phyloP scores from a whole-genome alignment of 2,888 invertebrate species.

The Hypselothyrea guttata region DNA sequence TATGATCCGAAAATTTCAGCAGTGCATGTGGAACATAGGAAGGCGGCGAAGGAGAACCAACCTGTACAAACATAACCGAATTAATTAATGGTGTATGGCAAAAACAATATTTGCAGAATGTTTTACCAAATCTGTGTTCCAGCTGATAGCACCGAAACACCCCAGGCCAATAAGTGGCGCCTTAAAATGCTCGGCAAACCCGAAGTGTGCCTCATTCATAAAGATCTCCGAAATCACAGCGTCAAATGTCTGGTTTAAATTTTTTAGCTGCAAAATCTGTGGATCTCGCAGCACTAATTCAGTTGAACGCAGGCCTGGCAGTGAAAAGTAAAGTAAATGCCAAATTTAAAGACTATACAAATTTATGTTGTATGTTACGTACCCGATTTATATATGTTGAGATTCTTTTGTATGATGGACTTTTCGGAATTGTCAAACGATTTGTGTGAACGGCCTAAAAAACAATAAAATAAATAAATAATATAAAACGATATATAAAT shows the following conservation, averaged over 20 bases:
- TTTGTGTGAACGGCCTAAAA: constrained; percentile 31
- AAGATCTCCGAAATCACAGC: constrained; percentile 80
- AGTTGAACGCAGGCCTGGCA: constrained; percentile 53
- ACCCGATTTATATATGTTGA: constrained; percentile 67
- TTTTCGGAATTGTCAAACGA: constrained; percentile 36
- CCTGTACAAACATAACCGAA: constrained; percentile 22
- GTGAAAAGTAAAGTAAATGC: no score
- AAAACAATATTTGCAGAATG: no score
- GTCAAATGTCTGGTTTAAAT: constrained; percentile 81
- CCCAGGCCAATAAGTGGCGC: constrained; percentile 68
- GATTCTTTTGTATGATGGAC: constrained; percentile 46
- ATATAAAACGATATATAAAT: no score
- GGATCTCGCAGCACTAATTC: constrained; percentile 60
- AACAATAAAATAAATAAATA: background rate
- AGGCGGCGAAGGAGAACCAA: constrained; percentile 75
- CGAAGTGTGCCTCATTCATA: constrained; percentile 79
- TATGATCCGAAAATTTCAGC: constrained; percentile 72
- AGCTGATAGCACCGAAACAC: constrained; percentile 64
- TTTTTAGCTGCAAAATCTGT: constrained; percentile 43
- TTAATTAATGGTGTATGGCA: background rate
- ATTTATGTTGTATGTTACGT: no score
- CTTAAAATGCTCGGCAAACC: constrained; percentile 71
- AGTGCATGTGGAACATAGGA: constrained; percentile 77
- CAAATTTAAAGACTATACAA: no score
- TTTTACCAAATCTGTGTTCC: constrained; percentile 62